These are phyloP conservation scores for Dysdera silvatica DNA, from an alignment of 1,140 invertebrate genomes.

Conservation along the genomic window DNA sequence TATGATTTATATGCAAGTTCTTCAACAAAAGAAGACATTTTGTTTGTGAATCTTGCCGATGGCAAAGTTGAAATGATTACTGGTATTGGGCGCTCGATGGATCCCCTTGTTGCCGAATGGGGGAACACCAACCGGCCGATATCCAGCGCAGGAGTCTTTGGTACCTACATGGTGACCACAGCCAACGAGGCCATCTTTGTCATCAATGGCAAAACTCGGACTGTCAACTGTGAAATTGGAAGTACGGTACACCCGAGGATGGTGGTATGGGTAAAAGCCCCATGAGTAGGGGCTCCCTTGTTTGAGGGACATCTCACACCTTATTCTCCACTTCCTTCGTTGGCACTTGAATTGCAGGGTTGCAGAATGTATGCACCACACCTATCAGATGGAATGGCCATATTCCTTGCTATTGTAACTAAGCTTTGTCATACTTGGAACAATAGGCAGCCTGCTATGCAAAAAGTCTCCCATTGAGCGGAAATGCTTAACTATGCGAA, in stretches of 20 bases:
- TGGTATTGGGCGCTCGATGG: conserved; percentile 56
- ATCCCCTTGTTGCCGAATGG: conserved; percentile 54
- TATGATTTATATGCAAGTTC: conserved; percentile 69
- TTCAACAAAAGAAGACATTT: conserved; percentile 63
- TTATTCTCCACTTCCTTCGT: too few species aligned
- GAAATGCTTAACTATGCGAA: too few species aligned
- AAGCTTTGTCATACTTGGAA: too few species aligned
- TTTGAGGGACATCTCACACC: too few species aligned
- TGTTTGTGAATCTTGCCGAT: conserved; percentile 63
- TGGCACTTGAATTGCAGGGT: too few species aligned
- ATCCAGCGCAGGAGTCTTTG: conserved; percentile 61
- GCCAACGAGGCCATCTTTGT: conserved; percentile 64
- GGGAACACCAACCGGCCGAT: conserved; percentile 60
- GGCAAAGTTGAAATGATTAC: conserved; percentile 74
- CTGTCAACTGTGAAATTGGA: conserved; percentile 69
- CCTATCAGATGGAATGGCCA: too few species aligned
- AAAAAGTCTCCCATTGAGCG: too few species aligned
- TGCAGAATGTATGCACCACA: too few species aligned
- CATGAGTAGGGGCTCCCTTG: conserved; percentile 24
- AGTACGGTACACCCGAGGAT: conserved; percentile 57
- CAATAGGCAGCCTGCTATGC: too few species aligned
- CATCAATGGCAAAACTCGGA: conserved; percentile 61
- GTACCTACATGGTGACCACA: conserved; percentile 65
- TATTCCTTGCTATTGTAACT: too few species aligned
- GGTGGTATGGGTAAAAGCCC: conserved; percentile 55